Percentiles rank a stretch among this genome's conserved stretches.
phyloP scores from a whole-genome alignment of 2,888 invertebrate genomes.

The Rotaria macrura region DNA sequence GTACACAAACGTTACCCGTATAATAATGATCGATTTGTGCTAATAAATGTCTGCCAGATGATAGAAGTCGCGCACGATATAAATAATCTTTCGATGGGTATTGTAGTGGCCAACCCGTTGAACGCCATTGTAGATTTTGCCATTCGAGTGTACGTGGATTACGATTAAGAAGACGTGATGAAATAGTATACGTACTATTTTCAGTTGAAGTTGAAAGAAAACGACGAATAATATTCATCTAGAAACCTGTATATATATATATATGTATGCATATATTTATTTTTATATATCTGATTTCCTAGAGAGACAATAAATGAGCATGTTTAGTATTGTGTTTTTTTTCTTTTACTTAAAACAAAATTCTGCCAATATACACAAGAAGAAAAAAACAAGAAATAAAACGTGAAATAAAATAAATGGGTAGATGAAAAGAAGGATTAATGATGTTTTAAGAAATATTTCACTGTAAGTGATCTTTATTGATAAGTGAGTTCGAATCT shows the following conservation, averaged over 20 bases:
- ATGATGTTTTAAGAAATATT: neutral
- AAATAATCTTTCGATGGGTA: slow-evolving; percentile 33
- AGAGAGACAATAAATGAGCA: no score
- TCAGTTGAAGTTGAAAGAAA: neutral
- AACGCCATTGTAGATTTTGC: slow-evolving; percentile 25
- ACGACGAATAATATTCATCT: neutral
- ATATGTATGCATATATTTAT: neutral
- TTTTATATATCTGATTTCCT: neutral
- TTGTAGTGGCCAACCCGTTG: slow-evolving; percentile 30
- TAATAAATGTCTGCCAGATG: neutral
- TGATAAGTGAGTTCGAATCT: neutral
- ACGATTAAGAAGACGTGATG: slow-evolving; percentile 6
- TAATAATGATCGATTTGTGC: neutral
- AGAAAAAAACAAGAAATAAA: neutral
- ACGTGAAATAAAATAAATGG: neutral
- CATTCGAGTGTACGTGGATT: slow-evolving; percentile 32
- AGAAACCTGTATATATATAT: neutral
- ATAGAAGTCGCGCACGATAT: slow-evolving; percentile 17
- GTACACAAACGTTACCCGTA: neutral
- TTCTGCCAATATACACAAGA: neutral
- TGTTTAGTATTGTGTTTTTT: neutral
- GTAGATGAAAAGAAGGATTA: neutral
- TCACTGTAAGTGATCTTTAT: neutral
- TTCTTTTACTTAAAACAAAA: neutral
- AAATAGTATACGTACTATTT: neutral